Evolutionary conservation across 2,797 vertebrate genomes (phyloP).

Genomic region (Phoebastria nigripes): DNA sequence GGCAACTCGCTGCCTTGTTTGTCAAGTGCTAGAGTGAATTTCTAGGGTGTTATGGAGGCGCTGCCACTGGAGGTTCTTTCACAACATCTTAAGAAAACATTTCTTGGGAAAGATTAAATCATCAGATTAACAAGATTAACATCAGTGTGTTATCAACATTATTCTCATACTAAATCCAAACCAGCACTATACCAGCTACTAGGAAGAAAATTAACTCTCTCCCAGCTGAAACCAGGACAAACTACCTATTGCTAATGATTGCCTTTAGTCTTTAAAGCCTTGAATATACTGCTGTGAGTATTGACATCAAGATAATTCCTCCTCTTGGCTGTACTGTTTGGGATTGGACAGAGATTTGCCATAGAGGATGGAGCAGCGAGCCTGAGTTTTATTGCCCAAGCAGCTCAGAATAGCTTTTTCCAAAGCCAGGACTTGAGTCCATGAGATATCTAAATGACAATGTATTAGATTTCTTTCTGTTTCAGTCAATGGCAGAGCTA

Average conservation of each 20-base stretch:
- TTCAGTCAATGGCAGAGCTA: not conserved
- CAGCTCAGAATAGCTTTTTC: not conserved
- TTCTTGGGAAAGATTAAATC: not conserved
- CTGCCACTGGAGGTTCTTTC: not conserved
- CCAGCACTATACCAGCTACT: no score
- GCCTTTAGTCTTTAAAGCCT: not conserved
- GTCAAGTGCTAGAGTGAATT: not conserved
- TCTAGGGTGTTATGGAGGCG: accelerated
- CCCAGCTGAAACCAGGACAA: no score
- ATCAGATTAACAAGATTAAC: no score
- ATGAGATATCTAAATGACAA: not conserved
- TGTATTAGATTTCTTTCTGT: not conserved
- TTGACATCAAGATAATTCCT: not conserved
- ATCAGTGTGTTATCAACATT: no score
- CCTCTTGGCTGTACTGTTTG: not conserved
- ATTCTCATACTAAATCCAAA: no score
- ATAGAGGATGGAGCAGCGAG: not conserved
- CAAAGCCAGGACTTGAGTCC: not conserved
- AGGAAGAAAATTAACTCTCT: no score
- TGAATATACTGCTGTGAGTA: not conserved
- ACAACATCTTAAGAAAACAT: not conserved
- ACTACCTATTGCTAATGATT: not conserved
- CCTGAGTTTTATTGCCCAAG: not conserved
- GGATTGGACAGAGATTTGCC: not conserved
- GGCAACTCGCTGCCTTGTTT: not conserved